A percentile compares a stretch with the other conserved stretches of the same genome.
Evolutionary conservation across 2,797 vertebrate species (phyloP).

Genomic region (Phaenicophaeus curvirostris): DNA sequence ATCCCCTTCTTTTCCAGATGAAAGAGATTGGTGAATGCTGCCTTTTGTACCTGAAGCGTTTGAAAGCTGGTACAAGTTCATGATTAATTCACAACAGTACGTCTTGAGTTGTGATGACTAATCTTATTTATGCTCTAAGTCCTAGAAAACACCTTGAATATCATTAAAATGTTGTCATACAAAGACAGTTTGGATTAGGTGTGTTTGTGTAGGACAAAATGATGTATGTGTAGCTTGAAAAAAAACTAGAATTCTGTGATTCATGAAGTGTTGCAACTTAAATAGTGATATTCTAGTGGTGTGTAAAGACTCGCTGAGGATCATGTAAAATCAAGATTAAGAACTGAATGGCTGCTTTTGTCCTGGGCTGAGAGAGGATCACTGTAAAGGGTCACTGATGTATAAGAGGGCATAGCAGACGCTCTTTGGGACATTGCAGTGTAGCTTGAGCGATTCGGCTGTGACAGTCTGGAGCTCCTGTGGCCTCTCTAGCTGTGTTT

Average conservation of each 20-base stretch:
- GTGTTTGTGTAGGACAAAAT: neutral
- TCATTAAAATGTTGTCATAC: neutral
- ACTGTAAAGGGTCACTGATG: neutral
- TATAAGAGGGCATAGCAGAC: neutral
- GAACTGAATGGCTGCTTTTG: neutral
- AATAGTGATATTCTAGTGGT: neutral
- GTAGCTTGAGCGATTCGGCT: neutral
- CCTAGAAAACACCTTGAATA: neutral
- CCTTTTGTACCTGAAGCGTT: neutral
- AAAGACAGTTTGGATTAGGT: neutral
- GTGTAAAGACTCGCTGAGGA: neutral
- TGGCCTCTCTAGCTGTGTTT: neutral
- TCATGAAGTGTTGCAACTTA: neutral
- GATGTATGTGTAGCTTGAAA: neutral
- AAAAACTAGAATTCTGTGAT: neutral
- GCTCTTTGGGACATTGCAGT: neutral
- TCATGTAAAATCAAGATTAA: neutral
- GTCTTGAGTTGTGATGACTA: neutral
- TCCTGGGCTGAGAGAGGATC: neutral
- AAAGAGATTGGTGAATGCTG: neutral
- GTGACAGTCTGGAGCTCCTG: neutral
- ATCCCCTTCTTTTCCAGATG: neutral
- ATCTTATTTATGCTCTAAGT: neutral
- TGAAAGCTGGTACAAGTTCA: neutral
- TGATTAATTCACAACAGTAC: neutral